phyloP scores from a whole-genome alignment of 2,797 vertebrate genomes.

The Lagocephalus sceleratus region DNA sequence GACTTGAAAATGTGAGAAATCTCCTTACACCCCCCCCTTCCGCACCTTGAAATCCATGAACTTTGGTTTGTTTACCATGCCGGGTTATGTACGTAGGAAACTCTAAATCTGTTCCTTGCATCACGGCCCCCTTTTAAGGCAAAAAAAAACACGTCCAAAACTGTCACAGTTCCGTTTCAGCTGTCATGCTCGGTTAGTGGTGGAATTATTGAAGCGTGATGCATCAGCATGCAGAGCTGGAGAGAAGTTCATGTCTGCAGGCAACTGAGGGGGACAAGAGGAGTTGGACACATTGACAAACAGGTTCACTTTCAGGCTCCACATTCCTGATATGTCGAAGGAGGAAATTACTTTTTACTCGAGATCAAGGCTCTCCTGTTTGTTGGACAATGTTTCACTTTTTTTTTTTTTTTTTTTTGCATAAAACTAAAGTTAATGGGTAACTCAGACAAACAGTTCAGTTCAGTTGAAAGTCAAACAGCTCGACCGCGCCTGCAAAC shows the following conservation, averaged over 20 bases:
- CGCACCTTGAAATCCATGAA: slow-evolving; percentile 27
- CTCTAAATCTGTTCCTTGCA: background rate
- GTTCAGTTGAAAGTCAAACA: background rate
- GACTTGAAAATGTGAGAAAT: slow-evolving; percentile 51
- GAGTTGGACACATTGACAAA: too few species aligned
- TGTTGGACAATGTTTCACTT: background rate
- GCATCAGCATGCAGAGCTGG: too few species aligned
- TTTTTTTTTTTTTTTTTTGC: background rate
- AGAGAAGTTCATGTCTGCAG: too few species aligned
- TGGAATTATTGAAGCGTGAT: too few species aligned
- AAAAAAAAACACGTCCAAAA: background rate
- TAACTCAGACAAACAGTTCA: background rate
- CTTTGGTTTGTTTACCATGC: slow-evolving; percentile 30
- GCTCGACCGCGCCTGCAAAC: background rate
- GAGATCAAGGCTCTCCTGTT: background rate
- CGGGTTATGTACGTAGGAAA: slow-evolving; percentile 1
- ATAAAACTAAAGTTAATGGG: background rate
- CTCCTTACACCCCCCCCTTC: slow-evolving; percentile 38
- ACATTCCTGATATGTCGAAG: background rate
- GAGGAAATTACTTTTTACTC: background rate
- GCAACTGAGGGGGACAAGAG: too few species aligned
- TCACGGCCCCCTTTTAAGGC: too few species aligned
- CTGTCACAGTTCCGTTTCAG: too few species aligned
- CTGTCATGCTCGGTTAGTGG: too few species aligned
- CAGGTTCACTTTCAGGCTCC: too few species aligned